phyloP scores from a whole-genome alignment of 2,113 vertebrate species.

The Centropus bengalensis region DNA sequence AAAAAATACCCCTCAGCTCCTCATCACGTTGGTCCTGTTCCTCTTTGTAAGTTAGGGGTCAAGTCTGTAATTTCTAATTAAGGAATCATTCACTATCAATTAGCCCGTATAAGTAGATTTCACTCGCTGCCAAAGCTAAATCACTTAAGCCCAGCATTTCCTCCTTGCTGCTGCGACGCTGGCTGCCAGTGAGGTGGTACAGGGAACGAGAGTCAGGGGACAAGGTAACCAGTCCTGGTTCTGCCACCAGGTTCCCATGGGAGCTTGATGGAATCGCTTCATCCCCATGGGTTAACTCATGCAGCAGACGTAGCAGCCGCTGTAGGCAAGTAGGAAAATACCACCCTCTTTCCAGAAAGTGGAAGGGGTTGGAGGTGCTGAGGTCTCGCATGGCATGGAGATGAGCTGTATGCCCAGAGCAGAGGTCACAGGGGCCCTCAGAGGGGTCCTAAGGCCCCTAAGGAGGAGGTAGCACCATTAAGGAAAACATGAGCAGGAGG shows the following conservation, averaged over 20 bases:
- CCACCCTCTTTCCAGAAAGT: not conserved
- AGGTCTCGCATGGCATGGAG: not conserved
- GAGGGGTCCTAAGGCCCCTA: not conserved
- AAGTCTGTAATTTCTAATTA: not conserved
- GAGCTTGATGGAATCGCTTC: not conserved
- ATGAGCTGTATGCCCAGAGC: not conserved
- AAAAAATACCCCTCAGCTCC: not conserved
- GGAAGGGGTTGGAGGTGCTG: not conserved
- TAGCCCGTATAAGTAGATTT: constrained; percentile 1
- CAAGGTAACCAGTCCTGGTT: accelerated
- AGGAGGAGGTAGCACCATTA: accelerated
- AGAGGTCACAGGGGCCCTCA: not conserved
- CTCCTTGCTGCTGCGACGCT: not conserved
- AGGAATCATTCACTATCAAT: not conserved
- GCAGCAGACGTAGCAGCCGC: not conserved
- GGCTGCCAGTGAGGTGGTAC: accelerated
- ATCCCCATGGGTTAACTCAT: not conserved
- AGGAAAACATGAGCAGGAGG: not conserved
- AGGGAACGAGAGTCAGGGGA: not conserved
- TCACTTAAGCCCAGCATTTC: constrained; percentile 37
- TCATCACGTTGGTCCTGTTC: not conserved
- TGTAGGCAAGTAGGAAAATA: not conserved
- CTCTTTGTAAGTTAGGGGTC: not conserved
- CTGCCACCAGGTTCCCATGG: accelerated
- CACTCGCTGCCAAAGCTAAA: not conserved